Base-by-base conservation (phyloP, 1,140 invertebrate species). In the Euwallacea fornicatus region DNA sequence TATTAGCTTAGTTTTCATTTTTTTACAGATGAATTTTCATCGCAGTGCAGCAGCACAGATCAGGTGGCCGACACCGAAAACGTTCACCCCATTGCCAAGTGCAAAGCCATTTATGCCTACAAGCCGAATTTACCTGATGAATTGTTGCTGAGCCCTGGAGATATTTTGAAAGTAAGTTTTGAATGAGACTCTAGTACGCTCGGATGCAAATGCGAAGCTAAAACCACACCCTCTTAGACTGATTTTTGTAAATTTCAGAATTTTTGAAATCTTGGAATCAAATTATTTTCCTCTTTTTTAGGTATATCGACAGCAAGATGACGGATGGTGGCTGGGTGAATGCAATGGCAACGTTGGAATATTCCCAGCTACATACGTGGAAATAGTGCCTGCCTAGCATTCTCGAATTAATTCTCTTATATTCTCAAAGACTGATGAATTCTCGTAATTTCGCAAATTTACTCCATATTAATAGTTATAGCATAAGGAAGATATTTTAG, bases 241-340 rank as follows among this genome's bases (percentile, higher is more conserved):
- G 21, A 4, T 33, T 33, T 33, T 33, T 33, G 21, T 33, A 33
- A 33, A 4, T 33, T 33, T 33, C 21, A 33, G 4, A 33, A 33
- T 33, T 33, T 33, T 33, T 4, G 15, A 59, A 59, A 1, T 59
- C 6, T 11, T 15, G 6, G 50, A 15, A 59, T 13, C 21, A 16
- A 16, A 16, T 15, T 59, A 16, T 15, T 59, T 47, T 60, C 54
- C 21, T 33, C 4, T 64, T 58, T 65, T 64, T 21, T 91, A 90
- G 69, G 90, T 97, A 41, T 93, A 93, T 81, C 90, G 93, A 76
- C 96, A 96, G 78, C 93, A 96, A 79, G 89, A 91, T n/a, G 93
- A 96, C 79, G 94, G 94, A 7, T 97, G 95, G 95, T 97, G 95
- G 95, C 88, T 95, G 61, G 95, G 95, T 8, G 93, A 96, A 75